Conservation (phyloP, 1,140 invertebrate species). For the Rhagoletis pomonella region DNA sequence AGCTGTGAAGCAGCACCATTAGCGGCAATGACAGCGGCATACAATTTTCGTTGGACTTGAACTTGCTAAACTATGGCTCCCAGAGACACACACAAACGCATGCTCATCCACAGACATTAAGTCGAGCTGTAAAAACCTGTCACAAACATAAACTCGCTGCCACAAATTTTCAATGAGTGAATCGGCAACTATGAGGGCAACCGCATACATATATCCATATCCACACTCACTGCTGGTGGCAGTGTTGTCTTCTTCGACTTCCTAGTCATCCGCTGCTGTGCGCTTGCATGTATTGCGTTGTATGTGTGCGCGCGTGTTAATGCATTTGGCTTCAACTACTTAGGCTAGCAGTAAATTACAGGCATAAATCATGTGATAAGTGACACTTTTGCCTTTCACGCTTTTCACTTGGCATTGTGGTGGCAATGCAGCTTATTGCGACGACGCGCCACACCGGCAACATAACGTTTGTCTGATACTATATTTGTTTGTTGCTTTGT, state of each 20-base stretch:
- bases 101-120: background rate
- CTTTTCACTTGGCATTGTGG: constrained; percentile 20
- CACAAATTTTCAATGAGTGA: background rate
- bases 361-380: constrained; percentile 45
- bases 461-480: too few relatives aligned
- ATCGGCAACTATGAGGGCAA: background rate
- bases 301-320: background rate
- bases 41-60: constrained; percentile 25
- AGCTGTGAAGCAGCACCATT: background rate
- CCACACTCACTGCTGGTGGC: background rate
- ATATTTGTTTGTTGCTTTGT: too few relatives aligned
- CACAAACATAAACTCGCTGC: background rate
- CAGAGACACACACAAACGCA: background rate
- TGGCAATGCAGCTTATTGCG: background rate
- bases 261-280: background rate
- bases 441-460: too few relatives aligned
- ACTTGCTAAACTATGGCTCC: constrained; percentile 20
- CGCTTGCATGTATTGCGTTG: too few relatives aligned
- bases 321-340: constrained; percentile 23
- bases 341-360: constrained; percentile 28
- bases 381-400: constrained; percentile 45
- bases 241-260: too few relatives aligned
- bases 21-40: background rate
- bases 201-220: background rate
- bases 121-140: background rate